These are phyloP conservation scores for Craniophora ligustri DNA, from an alignment of 2,888 invertebrate genomes.

Conservation along the genomic window DNA sequence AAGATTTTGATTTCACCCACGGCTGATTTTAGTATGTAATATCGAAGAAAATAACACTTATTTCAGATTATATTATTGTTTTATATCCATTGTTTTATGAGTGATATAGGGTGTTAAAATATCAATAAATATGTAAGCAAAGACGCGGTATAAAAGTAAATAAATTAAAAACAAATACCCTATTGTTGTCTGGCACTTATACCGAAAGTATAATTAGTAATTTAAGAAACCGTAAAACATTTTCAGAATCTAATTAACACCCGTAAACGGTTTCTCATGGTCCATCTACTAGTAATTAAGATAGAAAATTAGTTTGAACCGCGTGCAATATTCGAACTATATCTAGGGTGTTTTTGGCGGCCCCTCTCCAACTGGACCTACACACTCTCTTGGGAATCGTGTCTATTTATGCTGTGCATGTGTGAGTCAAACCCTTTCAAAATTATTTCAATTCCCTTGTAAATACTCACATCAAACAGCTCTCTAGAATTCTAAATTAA, in stretches of 20 bases:
- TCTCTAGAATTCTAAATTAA: too few species aligned
- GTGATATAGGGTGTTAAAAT: background rate
- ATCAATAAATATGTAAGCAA: background rate
- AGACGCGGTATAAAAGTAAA: background rate
- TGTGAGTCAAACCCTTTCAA: too few species aligned
- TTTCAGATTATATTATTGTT: background rate
- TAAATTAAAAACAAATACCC: background rate
- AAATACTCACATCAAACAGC: too few species aligned
- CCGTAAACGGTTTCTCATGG: constrained; percentile 29
- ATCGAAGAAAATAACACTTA: background rate
- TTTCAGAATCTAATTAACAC: constrained; percentile 34
- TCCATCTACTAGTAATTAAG: constrained; percentile 27
- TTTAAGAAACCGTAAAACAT: constrained; percentile 23
- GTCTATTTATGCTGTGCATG: background rate
- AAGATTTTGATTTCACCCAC: constrained; percentile 7
- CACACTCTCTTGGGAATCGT: background rate
- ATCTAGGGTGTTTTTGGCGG: background rate
- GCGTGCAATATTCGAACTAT: constrained; percentile 11
- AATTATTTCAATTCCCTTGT: too few species aligned
- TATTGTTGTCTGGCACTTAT: constrained; percentile 11
- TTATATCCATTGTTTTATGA: background rate
- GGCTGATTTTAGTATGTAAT: background rate
- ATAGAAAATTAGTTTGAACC: constrained; percentile 27
- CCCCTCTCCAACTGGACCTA: too few species aligned
- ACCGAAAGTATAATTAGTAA: constrained; percentile 23